phyloP scores from a whole-genome alignment of 2,113 vertebrate genomes.

The Ellobius talpinus region DNA sequence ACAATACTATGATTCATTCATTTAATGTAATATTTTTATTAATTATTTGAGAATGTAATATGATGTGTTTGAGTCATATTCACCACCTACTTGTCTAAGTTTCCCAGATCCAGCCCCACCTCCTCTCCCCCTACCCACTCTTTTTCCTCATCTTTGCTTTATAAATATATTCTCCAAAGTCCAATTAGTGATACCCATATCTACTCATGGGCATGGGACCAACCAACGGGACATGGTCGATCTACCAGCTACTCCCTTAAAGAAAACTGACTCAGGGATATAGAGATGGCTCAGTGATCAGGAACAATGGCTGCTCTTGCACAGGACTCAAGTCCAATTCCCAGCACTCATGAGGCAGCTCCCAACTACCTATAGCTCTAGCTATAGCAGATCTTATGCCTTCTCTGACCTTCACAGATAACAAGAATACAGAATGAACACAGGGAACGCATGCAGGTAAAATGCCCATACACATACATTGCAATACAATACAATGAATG shows the following conservation, averaged over 20 bases:
- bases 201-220: too few species aligned
- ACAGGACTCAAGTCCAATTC: not conserved
- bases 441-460: not conserved
- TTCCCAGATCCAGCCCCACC: not conserved
- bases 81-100: not conserved
- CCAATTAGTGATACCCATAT: not conserved
- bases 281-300: not conserved
- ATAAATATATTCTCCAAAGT: not conserved
- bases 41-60: not conserved
- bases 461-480: not conserved
- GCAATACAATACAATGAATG: not conserved
- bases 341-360: not conserved
- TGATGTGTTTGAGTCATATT: not conserved
- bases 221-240: not conserved
- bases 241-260: not conserved
- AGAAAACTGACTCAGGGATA: not conserved
- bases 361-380: not conserved
- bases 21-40: not conserved
- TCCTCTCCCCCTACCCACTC: rapidly evolving
- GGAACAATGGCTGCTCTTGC: not conserved
- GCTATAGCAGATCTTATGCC: not conserved
- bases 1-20: not conserved
- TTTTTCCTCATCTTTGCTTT: not conserved
- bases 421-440: not conserved
- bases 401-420: not conserved